phyloP scores from a whole-genome alignment of 35 echinoderm and acorn worm species.

The Chiridota heheva region DNA sequence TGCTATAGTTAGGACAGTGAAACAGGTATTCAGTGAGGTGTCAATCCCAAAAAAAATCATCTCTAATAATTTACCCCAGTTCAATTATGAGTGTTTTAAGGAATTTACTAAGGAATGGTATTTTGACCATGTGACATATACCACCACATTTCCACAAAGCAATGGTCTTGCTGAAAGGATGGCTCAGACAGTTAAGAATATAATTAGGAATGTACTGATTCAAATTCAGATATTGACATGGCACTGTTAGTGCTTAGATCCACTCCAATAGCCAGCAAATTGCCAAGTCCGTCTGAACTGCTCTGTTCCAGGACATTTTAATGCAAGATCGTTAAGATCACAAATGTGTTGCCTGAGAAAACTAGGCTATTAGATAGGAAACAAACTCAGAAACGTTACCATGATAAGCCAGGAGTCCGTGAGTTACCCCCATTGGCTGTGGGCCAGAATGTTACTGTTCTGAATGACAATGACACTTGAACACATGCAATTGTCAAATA shows the following conservation, averaged over 20 bases:
- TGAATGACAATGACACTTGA: slow-evolving; percentile 9
- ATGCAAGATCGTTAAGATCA: neutral
- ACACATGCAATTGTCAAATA: slow-evolving; percentile 16
- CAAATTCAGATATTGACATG: too few species aligned
- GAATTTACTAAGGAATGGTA: slow-evolving; percentile 9
- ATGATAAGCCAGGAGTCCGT: slow-evolving; percentile 12
- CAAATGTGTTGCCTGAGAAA: slow-evolving; percentile 21
- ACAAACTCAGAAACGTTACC: slow-evolving; percentile 9
- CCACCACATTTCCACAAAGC: slow-evolving; percentile 43
- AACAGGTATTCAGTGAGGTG: slow-evolving; percentile 23
- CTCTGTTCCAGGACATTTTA: slow-evolving; percentile 5
- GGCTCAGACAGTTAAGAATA: slow-evolving; percentile 34
- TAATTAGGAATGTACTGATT: slow-evolving; percentile 14
- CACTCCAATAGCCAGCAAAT: too few species aligned
- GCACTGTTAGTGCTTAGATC: too few species aligned
- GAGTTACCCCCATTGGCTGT: neutral
- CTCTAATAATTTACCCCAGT: slow-evolving; percentile 33
- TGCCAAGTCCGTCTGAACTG: too few species aligned
- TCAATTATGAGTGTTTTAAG: neutral
- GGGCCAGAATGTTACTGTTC: slow-evolving; percentile 5
- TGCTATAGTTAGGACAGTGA: slow-evolving; percentile 2
- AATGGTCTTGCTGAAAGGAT: slow-evolving; percentile 58
- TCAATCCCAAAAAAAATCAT: slow-evolving; percentile 40
- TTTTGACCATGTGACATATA: slow-evolving; percentile 34
- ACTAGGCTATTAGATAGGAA: slow-evolving; percentile 5